Conservation (phyloP, 2,797 vertebrate species). For the Sylvia borin region DNA sequence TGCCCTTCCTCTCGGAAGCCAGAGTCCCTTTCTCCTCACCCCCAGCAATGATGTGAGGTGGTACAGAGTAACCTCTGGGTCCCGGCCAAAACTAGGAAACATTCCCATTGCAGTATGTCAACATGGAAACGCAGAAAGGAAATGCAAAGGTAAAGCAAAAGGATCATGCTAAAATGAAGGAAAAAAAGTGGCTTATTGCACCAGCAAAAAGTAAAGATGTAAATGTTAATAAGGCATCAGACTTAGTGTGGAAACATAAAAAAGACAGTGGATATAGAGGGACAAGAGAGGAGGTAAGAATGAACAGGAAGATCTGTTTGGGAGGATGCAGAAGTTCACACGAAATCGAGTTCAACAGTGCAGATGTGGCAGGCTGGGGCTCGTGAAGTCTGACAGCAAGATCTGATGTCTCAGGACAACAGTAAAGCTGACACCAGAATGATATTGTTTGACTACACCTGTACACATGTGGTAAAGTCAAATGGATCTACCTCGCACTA, state of each 20-base stretch:
- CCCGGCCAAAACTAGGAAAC: neutral
- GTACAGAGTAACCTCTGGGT: neutral
- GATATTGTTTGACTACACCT: neutral
- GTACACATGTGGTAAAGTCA: neutral
- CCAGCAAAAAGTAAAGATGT: neutral
- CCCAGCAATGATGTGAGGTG: rapidly evolving
- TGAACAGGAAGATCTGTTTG: neutral
- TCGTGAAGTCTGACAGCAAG: neutral
- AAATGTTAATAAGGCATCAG: neutral
- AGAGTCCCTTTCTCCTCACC: neutral
- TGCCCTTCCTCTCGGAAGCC: rapidly evolving
- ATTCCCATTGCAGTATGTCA: neutral
- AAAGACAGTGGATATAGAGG: neutral
- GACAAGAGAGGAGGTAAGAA: neutral
- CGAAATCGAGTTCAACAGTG: neutral
- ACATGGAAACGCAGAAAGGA: neutral
- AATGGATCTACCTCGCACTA: neutral
- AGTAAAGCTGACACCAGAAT: neutral
- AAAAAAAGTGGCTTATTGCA: neutral
- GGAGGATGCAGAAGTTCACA: neutral
- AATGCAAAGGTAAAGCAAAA: neutral
- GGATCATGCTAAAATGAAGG: neutral
- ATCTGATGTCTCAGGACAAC: neutral
- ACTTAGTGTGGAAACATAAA: neutral
- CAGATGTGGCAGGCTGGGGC: neutral